Conservation (phyloP, 2,888 invertebrate species). For the Ichneumon xanthorius region DNA sequence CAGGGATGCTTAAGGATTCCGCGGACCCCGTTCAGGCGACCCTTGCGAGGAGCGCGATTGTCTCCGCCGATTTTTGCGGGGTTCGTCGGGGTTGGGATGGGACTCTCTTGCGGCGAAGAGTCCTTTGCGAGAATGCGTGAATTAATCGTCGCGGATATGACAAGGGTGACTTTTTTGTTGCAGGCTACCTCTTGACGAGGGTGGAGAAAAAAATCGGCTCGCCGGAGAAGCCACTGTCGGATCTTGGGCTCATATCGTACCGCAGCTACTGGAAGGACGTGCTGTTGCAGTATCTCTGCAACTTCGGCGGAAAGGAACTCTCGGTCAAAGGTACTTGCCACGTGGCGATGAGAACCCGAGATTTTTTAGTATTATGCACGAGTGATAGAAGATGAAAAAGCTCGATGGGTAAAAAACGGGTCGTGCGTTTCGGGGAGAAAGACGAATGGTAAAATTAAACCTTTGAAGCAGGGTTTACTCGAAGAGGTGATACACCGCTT, state of each 20-base stretch:
- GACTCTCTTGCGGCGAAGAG: background rate
- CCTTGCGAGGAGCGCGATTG: constrained; percentile 35
- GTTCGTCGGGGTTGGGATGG: background rate
- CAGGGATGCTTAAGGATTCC: constrained; percentile 64
- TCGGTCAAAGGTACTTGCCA: constrained; percentile 92
- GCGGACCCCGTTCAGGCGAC: constrained; percentile 39
- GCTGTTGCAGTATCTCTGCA: constrained; percentile 95
- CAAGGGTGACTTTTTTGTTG: constrained; percentile 37
- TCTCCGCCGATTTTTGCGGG: background rate
- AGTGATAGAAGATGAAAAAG: too few relatives aligned
- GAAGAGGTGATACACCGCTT: too few relatives aligned
- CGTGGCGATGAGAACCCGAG: too few relatives aligned
- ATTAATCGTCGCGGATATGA: background rate
- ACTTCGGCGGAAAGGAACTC: constrained; percentile 94
- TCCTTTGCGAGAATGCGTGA: background rate
- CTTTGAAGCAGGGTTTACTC: too few relatives aligned
- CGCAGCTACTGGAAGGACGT: constrained; percentile 99
- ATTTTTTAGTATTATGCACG: too few relatives aligned
- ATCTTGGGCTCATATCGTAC: constrained; percentile 98
- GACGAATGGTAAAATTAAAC: too few relatives aligned
- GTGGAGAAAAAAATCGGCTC: constrained; percentile 99
- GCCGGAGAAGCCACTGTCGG: constrained; percentile 99
- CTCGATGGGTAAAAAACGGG: too few relatives aligned
- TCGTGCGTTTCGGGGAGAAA: too few relatives aligned
- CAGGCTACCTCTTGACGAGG: constrained; percentile 98